phyloP scores from a whole-genome alignment of 2,888 invertebrate species.

The Rhodophaea formosa region DNA sequence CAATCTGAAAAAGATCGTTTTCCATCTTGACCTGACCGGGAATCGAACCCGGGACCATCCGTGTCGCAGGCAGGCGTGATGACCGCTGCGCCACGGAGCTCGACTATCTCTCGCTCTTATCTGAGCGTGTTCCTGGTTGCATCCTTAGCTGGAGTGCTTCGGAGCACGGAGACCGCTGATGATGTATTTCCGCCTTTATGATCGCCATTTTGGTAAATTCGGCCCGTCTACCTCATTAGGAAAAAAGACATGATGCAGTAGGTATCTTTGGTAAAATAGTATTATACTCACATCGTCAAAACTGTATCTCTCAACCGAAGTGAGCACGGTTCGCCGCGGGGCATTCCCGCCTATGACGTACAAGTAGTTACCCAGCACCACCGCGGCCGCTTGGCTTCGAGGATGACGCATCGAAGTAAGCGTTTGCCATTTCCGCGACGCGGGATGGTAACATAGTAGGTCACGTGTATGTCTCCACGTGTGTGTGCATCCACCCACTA shows the following conservation, averaged over 20 bases:
- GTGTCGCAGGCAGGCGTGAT: too few relatives aligned
- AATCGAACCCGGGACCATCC: too few relatives aligned
- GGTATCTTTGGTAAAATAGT: not conserved
- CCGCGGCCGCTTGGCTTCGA: conserved; percentile 93
- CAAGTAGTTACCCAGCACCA: conserved; percentile 90
- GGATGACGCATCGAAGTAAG: conserved; percentile 90
- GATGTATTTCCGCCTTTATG: too few relatives aligned
- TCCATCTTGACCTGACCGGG: too few relatives aligned
- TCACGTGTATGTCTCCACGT: conserved; percentile 90
- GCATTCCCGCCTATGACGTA: conserved; percentile 95
- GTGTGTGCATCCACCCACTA: conserved; percentile 94
- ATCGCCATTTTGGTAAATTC: too few relatives aligned
- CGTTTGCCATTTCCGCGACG: conserved; percentile 88
- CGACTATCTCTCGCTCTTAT: too few relatives aligned
- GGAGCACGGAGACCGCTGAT: too few relatives aligned
- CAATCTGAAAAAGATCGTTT: too few relatives aligned
- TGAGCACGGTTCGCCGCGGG: conserved; percentile 88
- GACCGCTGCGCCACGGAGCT: too few relatives aligned
- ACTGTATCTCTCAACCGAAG: conserved; percentile 91
- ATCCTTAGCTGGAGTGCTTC: too few relatives aligned
- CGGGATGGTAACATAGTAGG: conserved; percentile 89
- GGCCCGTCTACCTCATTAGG: not conserved
- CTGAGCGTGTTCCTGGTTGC: too few relatives aligned
- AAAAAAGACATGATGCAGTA: not conserved
- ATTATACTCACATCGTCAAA: conserved; percentile 85